Evolutionary conservation across 2,797 vertebrate species (phyloP).

Genomic region (Enteromius unitaeniatus): DNA sequence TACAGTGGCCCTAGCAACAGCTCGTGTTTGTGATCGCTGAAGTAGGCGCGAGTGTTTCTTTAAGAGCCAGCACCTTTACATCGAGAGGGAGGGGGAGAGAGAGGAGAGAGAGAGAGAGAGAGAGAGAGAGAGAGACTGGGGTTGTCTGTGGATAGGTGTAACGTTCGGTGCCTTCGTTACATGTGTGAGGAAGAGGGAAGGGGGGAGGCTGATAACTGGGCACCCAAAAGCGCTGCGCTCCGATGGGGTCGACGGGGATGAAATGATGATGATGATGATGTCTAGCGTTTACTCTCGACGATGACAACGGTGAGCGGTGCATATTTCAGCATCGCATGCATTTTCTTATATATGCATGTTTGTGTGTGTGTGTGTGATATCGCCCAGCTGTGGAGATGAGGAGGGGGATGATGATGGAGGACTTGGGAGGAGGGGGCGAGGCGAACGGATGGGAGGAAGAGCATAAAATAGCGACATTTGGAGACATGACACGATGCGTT

Average conservation of each 20-base stretch:
- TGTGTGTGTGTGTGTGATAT: conserved; percentile 57
- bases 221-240: conserved; percentile 68
- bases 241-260: conserved; percentile 71
- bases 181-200: conserved; percentile 69
- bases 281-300: conserved; percentile 60
- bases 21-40: conserved; percentile 20
- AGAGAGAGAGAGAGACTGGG: conserved; percentile 59
- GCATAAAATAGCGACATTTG: conserved; percentile 62
- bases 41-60: conserved; percentile 63
- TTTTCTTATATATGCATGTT: conserved; percentile 53
- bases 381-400: conserved; percentile 76
- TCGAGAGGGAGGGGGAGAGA: conserved; percentile 29
- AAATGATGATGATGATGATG: conserved; percentile 51
- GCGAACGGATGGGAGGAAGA: conserved; percentile 66
- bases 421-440: conserved; percentile 54
- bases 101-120: conserved; percentile 46
- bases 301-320: conserved; percentile 78
- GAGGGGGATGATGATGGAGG: conserved; percentile 58
- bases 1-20: conserved; percentile 36
- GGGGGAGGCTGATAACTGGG: conserved; percentile 74
- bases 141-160: conserved; percentile 54
- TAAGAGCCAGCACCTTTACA: conserved; percentile 72
- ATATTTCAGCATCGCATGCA: conserved; percentile 53
- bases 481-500: conserved; percentile 54
- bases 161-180: conserved; percentile 64